Evolutionary conservation across 2,797 vertebrate species (phyloP).

Genomic region (Oophaga sylvatica): DNA sequence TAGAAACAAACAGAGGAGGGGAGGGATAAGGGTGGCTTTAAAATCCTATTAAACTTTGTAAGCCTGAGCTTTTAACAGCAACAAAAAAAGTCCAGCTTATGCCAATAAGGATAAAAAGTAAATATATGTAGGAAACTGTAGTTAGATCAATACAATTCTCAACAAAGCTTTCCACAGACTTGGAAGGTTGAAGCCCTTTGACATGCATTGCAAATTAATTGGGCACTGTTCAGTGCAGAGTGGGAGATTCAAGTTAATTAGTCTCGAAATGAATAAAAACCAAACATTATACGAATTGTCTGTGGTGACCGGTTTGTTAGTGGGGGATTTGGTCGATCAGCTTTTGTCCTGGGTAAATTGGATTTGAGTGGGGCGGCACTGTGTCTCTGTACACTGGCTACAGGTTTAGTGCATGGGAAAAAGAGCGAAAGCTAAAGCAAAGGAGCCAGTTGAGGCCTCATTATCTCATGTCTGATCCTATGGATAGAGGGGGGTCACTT

Average conservation of each 20-base stretch:
- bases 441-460: slow-evolving; percentile 77
- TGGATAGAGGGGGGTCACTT: slow-evolving; percentile 77
- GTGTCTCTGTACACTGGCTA: slow-evolving; percentile 86
- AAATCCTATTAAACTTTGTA: slow-evolving; percentile 81
- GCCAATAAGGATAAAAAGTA: slow-evolving; percentile 73
- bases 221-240: slow-evolving; percentile 84
- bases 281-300: slow-evolving; percentile 87
- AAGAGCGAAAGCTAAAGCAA: slow-evolving; percentile 71
- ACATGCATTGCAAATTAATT: slow-evolving; percentile 89
- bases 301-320: slow-evolving; percentile 84
- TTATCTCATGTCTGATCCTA: slow-evolving; percentile 88
- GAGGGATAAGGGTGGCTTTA: slow-evolving; percentile 64
- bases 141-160: slow-evolving; percentile 92
- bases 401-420: slow-evolving; percentile 87
- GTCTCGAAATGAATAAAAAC: slow-evolving; percentile 86
- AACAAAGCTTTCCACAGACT: slow-evolving; percentile 85
- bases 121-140: slow-evolving; percentile 76
- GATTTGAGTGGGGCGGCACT: slow-evolving; percentile 90
- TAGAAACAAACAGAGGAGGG: slow-evolving; percentile 51
- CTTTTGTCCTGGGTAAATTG: slow-evolving; percentile 92
- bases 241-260: slow-evolving; percentile 96
- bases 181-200: slow-evolving; percentile 84
- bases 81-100: slow-evolving; percentile 48
- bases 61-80: slow-evolving; percentile 61
- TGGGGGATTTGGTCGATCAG: slow-evolving; percentile 88